Conservation (phyloP, 2,888 invertebrate genomes). For the Pimpla rufipes region DNA sequence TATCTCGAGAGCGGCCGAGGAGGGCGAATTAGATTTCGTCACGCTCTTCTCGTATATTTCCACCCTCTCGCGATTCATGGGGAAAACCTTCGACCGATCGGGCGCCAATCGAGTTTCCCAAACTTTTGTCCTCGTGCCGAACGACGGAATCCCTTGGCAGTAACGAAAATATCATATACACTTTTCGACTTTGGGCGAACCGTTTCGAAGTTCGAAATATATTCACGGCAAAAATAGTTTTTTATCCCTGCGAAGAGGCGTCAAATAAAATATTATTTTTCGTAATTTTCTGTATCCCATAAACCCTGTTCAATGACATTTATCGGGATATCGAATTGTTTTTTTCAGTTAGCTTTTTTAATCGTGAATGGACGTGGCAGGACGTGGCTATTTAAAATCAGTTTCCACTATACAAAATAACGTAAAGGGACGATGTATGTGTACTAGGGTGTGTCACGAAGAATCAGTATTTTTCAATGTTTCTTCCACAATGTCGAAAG, state of each 20-base stretch:
- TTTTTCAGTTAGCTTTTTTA: too few species aligned
- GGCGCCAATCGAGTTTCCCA: conserved; percentile 15
- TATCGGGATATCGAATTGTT: too few species aligned
- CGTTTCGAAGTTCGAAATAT: neutral
- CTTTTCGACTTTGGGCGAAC: neutral
- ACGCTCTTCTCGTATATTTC: conserved; percentile 1
- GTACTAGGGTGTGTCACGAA: too few species aligned
- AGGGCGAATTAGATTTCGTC: conserved; percentile 42
- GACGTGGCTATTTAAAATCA: too few species aligned
- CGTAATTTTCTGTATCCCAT: too few species aligned
- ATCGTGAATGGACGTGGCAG: too few species aligned
- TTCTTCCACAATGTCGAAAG: too few species aligned
- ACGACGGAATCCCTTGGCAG: neutral
- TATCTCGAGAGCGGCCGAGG: conserved; percentile 3
- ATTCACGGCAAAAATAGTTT: neutral
- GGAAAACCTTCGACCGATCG: conserved; percentile 10
- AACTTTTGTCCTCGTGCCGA: conserved; percentile 27
- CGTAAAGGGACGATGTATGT: too few species aligned
- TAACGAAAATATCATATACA: neutral
- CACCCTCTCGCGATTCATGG: neutral
- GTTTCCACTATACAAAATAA: too few species aligned
- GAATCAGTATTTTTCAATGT: too few species aligned
- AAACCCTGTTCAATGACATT: too few species aligned
- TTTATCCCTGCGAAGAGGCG: neutral
- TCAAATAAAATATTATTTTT: too few species aligned